Evolutionary conservation across 2,113 vertebrate species (phyloP).

Genomic region (Vulpes ferrilata): DNA sequence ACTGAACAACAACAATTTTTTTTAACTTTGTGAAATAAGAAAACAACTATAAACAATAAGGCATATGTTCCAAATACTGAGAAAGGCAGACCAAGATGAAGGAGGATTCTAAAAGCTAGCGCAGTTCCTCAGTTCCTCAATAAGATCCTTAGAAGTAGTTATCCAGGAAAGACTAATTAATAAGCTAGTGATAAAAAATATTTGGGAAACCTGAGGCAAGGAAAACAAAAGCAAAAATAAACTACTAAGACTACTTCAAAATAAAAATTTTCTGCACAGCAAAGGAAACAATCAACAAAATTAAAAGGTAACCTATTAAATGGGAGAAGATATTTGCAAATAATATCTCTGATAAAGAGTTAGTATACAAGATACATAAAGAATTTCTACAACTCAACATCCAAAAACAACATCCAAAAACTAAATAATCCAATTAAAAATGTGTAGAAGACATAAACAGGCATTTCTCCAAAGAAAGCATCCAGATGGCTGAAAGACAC

Average conservation of each 20-base stretch:
- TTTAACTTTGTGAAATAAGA: background rate
- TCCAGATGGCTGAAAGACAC: background rate
- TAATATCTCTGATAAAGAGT: background rate
- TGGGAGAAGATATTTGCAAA: background rate
- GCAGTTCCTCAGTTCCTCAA: background rate
- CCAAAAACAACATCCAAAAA: background rate
- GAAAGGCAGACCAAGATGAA: background rate
- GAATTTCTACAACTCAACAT: background rate
- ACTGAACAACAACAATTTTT: background rate
- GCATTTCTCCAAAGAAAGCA: background rate
- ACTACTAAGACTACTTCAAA: background rate
- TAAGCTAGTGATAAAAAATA: background rate
- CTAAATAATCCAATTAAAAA: background rate
- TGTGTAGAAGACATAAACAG: background rate
- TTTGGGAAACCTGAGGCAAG: background rate
- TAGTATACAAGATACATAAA: background rate
- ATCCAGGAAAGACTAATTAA: background rate
- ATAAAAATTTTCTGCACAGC: background rate
- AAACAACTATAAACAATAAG: background rate
- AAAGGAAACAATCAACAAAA: background rate
- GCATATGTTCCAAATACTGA: background rate
- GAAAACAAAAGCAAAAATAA: background rate
- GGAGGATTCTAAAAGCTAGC: background rate
- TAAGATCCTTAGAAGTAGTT: conserved; percentile 27
- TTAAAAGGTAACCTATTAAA: background rate